Conservation (phyloP, 1,140 invertebrate genomes). For the Drosophila bocqueti region DNA sequence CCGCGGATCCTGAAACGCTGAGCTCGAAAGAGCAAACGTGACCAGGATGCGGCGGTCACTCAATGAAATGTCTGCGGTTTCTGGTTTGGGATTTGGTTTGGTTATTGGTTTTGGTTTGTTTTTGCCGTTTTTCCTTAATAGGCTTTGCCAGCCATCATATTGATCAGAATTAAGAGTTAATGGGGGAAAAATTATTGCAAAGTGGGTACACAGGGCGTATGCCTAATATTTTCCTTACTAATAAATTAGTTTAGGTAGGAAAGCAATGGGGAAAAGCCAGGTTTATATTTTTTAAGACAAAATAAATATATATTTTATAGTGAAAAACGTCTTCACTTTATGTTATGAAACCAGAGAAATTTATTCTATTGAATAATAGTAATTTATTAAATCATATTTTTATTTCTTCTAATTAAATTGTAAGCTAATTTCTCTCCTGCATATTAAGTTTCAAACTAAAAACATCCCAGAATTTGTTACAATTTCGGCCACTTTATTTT, state of each 20-base stretch:
- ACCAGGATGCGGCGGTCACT: slow-evolving; percentile 30
- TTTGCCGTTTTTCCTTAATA: neutral
- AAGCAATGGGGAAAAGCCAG: rapidly evolving
- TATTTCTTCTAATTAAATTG: neutral
- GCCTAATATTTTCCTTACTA: neutral
- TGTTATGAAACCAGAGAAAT: neutral
- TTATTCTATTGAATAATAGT: no score
- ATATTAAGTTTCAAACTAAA: neutral
- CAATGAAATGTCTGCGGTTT: slow-evolving; percentile 59
- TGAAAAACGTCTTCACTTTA: neutral
- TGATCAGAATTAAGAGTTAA: neutral
- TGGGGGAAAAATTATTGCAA: neutral
- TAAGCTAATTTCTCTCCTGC: neutral
- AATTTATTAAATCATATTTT: no score
- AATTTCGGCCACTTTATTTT: neutral
- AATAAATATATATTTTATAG: neutral
- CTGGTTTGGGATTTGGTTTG: slow-evolving; percentile 17
- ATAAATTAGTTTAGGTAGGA: neutral
- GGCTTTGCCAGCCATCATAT: slow-evolving; percentile 1
- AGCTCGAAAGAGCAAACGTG: slow-evolving; percentile 37
- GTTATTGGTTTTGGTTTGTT: slow-evolving; percentile 1
- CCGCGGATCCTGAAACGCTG: slow-evolving; percentile 22
- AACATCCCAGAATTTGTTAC: no score
- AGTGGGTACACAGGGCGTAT: neutral
- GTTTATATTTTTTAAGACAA: neutral